Conservation (phyloP, 2,888 invertebrate genomes). For the Zygaena filipendulae region DNA sequence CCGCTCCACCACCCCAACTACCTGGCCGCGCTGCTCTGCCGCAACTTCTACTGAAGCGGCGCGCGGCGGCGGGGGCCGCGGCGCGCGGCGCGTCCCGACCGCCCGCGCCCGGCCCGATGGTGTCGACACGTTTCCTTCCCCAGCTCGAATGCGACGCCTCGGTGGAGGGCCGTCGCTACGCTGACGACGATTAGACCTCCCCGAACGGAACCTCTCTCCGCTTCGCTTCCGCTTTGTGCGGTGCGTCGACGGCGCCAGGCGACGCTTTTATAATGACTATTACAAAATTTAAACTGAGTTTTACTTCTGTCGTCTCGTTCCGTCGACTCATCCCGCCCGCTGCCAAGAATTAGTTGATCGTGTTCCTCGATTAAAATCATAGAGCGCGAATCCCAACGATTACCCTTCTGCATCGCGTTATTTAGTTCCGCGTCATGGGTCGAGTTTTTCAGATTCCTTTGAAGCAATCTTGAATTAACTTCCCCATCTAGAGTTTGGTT, state of each 20-base stretch:
- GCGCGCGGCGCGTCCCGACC: constrained; percentile 11
- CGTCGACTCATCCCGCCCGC: neutral
- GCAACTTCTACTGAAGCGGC: constrained; percentile 47
- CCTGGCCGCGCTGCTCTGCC: constrained; percentile 56
- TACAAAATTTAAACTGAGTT: constrained; percentile 3
- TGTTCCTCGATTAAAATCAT: no score
- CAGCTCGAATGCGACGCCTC: constrained; percentile 19
- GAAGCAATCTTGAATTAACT: no score
- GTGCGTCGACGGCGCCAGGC: constrained; percentile 10
- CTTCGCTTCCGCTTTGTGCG: constrained; percentile 9
- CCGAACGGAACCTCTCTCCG: constrained; percentile 13
- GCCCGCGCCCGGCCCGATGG: constrained; percentile 14
- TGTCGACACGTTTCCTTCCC: constrained; percentile 22
- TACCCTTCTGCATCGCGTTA: no score
- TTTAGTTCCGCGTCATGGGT: no score
- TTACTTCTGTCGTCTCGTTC: no score
- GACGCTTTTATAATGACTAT: neutral
- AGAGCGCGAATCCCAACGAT: constrained; percentile 7
- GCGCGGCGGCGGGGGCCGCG: neutral
- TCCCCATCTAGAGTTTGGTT: no score
- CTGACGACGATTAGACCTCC: constrained; percentile 17
- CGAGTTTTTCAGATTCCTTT: no score
- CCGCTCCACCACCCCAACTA: constrained; percentile 54
- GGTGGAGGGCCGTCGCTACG: constrained; percentile 18
- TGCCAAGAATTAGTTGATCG: no score